These are phyloP conservation scores for Chiloscyllium plagiosum DNA, from an alignment of 2,113 vertebrate species.

Conservation along the genomic window DNA sequence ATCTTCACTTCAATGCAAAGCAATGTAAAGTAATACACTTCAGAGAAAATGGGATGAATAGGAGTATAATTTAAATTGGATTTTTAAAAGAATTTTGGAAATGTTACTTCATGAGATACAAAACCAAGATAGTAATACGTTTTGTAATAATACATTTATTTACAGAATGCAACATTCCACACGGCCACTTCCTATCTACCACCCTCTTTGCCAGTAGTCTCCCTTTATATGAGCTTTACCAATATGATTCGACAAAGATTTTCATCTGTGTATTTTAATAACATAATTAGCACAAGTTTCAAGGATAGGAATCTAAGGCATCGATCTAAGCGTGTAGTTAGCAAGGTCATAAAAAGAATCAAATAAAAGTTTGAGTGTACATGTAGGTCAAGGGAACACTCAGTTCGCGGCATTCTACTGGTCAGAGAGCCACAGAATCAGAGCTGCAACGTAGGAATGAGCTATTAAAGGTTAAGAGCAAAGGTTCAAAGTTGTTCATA, in stretches of 20 bases:
- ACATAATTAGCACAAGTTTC: neutral
- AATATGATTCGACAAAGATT: no score
- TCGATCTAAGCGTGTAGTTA: no score
- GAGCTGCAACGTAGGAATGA: neutral
- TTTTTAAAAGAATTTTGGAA: neutral
- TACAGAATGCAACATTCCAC: no score
- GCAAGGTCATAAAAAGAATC: neutral
- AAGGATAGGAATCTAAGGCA: neutral
- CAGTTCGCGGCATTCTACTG: neutral
- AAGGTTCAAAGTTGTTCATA: neutral
- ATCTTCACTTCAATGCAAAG: neutral
- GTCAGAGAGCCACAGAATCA: neutral
- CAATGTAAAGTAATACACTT: neutral
- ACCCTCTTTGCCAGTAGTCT: no score
- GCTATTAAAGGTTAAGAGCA: neutral
- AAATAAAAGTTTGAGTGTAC: neutral
- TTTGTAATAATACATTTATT: no score
- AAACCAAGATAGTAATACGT: no score
- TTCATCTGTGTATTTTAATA: no score
- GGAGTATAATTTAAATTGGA: neutral
- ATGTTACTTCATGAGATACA: no score
- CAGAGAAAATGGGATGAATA: neutral
- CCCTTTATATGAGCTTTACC: no score
- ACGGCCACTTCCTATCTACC: no score
- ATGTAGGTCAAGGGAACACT: neutral